A percentile compares a stretch with the other conserved stretches of the same genome.
Evolutionary conservation across 1,140 invertebrate genomes (phyloP).

Genomic region (Ceratina calcarata): DNA sequence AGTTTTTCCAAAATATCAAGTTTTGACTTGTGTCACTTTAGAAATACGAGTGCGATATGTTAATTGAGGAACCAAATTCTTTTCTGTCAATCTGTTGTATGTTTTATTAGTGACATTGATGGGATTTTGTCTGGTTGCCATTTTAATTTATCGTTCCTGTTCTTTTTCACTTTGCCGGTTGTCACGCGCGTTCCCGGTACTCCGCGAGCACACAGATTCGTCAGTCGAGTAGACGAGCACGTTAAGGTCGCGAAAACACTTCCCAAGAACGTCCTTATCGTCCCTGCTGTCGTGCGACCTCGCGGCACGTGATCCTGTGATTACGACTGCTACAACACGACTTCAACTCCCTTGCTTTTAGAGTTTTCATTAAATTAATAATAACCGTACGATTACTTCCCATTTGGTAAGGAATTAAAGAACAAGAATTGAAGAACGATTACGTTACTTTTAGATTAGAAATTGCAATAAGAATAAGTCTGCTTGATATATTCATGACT

Average conservation of each 20-base stretch:
- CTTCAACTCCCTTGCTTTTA: constrained; percentile 53
- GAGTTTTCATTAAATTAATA: neutral
- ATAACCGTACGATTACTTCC: neutral
- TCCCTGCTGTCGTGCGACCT: constrained; percentile 50
- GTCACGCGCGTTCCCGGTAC: constrained; percentile 7
- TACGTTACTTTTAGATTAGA: no score
- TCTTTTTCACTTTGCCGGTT: neutral
- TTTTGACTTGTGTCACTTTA: no score
- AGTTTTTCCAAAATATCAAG: no score
- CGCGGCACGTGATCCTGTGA: constrained; percentile 73
- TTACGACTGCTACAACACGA: constrained; percentile 62
- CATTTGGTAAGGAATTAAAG: no score
- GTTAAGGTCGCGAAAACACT: constrained; percentile 55
- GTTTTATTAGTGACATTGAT: no score
- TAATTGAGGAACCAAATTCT: no score
- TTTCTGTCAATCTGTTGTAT: no score
- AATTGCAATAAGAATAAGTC: no score
- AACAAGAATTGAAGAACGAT: no score
- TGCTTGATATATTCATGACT: no score
- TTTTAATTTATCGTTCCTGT: neutral
- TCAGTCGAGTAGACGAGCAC: constrained; percentile 33
- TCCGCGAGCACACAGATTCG: constrained; percentile 15
- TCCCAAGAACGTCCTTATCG: constrained; percentile 64
- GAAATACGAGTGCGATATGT: no score
- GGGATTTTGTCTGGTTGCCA: neutral